Evolutionary conservation across 2,113 vertebrate genomes (phyloP).

Genomic region (Diadophis punctatus): DNA sequence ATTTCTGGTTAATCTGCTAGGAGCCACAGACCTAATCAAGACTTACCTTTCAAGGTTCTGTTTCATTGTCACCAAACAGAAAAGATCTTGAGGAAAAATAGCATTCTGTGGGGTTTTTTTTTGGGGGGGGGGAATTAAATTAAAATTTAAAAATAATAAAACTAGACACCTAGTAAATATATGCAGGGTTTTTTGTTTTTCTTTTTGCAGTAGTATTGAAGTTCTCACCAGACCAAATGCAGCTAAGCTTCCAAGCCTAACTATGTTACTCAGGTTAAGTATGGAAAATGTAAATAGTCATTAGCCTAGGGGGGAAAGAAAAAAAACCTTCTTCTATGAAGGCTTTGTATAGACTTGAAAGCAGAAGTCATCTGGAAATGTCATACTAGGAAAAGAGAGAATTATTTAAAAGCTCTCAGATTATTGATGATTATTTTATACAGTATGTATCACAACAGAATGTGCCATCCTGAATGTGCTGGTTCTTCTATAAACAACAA

Average conservation of each 20-base stretch:
- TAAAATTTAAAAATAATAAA: neutral
- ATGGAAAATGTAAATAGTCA: neutral
- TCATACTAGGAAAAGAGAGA: neutral
- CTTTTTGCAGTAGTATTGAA: neutral
- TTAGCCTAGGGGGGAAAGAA: neutral
- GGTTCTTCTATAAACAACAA: neutral
- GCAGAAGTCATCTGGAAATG: neutral
- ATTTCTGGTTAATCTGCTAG: neutral
- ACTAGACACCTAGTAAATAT: neutral
- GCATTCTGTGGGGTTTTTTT: neutral
- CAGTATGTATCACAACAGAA: neutral
- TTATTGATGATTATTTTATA: neutral
- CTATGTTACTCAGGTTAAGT: neutral
- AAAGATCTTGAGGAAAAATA: neutral
- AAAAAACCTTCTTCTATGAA: neutral
- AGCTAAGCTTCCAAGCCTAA: neutral
- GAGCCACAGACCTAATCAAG: neutral
- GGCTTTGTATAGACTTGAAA: neutral
- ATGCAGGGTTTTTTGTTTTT: neutral
- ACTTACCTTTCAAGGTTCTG: neutral
- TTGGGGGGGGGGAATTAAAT: too few relatives aligned
- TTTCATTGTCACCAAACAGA: neutral
- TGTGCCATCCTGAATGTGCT: neutral
- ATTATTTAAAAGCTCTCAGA: neutral
- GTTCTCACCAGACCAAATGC: neutral